phyloP scores from a whole-genome alignment of 2,797 vertebrate genomes.

The Hydrophis major region DNA sequence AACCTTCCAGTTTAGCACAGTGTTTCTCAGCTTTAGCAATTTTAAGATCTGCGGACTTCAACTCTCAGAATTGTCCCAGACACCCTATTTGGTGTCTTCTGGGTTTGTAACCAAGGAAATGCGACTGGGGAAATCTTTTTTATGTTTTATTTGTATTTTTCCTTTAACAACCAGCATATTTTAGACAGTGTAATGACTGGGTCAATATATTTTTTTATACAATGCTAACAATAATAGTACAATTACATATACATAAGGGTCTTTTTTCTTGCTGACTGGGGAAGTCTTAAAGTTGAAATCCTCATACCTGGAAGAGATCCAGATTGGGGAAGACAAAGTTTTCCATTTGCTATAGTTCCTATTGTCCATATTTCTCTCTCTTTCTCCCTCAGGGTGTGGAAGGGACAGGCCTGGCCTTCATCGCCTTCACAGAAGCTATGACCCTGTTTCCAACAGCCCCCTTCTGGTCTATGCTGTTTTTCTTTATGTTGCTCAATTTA shows the following conservation, averaged over 20 bases:
- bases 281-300: neutral
- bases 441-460: conserved; percentile 76
- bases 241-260: too few relatives aligned
- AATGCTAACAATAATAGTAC: too few relatives aligned
- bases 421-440: conserved; percentile 82
- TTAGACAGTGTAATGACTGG: too few relatives aligned
- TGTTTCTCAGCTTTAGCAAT: neutral
- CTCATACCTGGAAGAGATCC: neutral
- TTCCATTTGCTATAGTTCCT: neutral
- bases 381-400: conserved; percentile 72
- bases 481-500: conserved; percentile 81
- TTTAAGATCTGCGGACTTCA: neutral
- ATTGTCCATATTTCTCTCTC: neutral
- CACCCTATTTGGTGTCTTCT: neutral
- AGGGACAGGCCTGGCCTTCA: conserved; percentile 78
- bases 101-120: neutral
- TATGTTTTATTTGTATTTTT: too few relatives aligned
- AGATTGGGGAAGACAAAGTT: neutral
- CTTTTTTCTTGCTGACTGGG: too few relatives aligned
- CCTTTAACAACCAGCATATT: too few relatives aligned
- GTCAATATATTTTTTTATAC: too few relatives aligned
- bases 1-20: neutral
- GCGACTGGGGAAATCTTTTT: neutral
- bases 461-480: conserved; percentile 83
- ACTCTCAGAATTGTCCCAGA: neutral